These are phyloP conservation scores for Champsocephalus esox DNA, from an alignment of 2,797 vertebrate species.

Conservation along the genomic window DNA sequence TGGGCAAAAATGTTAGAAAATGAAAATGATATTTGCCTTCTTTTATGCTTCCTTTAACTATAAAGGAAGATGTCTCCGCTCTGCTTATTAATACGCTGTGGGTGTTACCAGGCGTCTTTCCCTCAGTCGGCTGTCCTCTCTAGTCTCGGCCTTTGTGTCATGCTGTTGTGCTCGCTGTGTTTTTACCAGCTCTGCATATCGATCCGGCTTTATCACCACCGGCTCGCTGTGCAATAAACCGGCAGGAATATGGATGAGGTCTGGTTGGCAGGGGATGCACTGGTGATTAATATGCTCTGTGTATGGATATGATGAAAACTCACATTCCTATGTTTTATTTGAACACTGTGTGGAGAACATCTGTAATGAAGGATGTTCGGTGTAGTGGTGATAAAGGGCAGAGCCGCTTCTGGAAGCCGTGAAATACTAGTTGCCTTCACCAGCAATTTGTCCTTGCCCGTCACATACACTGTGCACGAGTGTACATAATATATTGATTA, in stretches of 20 bases:
- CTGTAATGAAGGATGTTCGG: conserved; percentile 65
- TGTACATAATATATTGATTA: conserved; percentile 79
- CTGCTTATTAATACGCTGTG: conserved; percentile 59
- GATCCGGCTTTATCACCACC: conserved; percentile 81
- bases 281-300: conserved; percentile 75
- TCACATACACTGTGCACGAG: conserved; percentile 40
- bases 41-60: conserved; percentile 43
- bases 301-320: conserved; percentile 77
- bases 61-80: conserved; percentile 38
- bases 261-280: conserved; percentile 70
- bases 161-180: conserved; percentile 75
- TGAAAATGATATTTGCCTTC: conserved; percentile 21
- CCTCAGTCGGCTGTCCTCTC: conserved; percentile 59
- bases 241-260: conserved; percentile 81
- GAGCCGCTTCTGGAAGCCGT: conserved; percentile 45
- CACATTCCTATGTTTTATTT: conserved; percentile 73
- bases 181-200: conserved; percentile 82
- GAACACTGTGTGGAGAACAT: conserved; percentile 69
- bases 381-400: conserved; percentile 64
- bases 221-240: conserved; percentile 76
- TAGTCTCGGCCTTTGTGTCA: conserved; percentile 69
- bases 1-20: conserved; percentile 27
- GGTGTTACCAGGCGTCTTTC: conserved; percentile 58
- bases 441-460: conserved; percentile 50
- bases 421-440: conserved; percentile 50